Evolutionary conservation across 2,888 invertebrate genomes (phyloP).

Genomic region (Andrena praecox): DNA sequence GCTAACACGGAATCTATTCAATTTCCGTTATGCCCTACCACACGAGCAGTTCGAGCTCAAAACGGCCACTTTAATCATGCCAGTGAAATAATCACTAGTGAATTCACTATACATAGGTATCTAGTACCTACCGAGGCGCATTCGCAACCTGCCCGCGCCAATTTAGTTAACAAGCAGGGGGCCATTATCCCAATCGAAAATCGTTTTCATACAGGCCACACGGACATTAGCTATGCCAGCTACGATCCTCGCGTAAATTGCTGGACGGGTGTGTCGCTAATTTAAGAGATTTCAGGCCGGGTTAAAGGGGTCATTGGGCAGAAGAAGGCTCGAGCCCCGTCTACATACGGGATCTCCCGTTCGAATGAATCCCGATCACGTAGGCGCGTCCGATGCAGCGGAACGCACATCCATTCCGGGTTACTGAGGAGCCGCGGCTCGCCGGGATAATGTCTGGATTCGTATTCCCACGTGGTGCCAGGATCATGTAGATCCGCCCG

Average conservation of each 20-base stretch:
- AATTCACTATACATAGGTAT: too few species aligned
- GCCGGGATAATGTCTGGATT: constrained; percentile 77
- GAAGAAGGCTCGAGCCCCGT: constrained; percentile 42
- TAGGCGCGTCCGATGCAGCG: constrained; percentile 64
- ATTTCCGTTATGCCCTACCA: too few species aligned
- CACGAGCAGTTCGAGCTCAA: too few species aligned
- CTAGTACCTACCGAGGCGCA: too few species aligned
- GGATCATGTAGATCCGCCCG: constrained; percentile 79
- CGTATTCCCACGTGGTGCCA: constrained; percentile 78
- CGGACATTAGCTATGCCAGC: constrained; percentile 12
- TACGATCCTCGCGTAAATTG: constrained; percentile 6
- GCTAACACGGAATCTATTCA: too few species aligned
- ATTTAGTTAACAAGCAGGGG: not conserved
- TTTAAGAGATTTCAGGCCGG: not conserved
- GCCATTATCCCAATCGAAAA: not conserved
- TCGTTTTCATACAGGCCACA: not conserved
- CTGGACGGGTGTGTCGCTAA: constrained; percentile 6
- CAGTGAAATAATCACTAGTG: too few species aligned
- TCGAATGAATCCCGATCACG: constrained; percentile 70
- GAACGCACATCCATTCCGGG: constrained; percentile 65
- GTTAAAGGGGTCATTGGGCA: constrained; percentile 52
- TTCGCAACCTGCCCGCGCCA: too few species aligned
- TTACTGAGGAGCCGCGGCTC: constrained; percentile 62
- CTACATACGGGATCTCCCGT: not conserved
- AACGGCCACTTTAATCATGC: too few species aligned